Evolutionary conservation across 2,888 invertebrate genomes (phyloP).

Genomic region (Lithophane leautieri): DNA sequence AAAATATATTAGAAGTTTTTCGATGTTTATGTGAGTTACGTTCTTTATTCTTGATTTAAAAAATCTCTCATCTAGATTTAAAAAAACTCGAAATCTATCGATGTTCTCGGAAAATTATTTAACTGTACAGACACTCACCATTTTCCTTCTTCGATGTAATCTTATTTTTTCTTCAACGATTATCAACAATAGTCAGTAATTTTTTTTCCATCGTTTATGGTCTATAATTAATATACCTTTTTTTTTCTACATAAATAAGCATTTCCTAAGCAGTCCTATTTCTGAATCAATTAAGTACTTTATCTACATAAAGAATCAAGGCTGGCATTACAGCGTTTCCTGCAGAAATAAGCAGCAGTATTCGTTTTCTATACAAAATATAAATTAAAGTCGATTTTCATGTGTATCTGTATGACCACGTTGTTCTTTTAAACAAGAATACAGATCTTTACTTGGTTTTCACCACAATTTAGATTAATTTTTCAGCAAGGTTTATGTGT

Average conservation of each 20-base stretch:
- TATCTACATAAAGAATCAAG: not conserved
- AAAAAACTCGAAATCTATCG: not conserved
- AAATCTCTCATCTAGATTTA: too few species aligned
- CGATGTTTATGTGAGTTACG: not conserved
- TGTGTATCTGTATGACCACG: not conserved
- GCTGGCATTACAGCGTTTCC: not conserved
- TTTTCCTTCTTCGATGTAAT: slow-evolving; percentile 4
- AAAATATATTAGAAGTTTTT: not conserved
- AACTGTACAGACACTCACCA: not conserved
- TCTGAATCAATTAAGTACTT: not conserved
- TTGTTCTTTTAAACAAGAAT: not conserved
- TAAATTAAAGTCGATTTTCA: not conserved
- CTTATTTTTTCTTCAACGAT: not conserved
- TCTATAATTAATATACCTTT: not conserved
- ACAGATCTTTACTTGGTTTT: not conserved
- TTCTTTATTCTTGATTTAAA: not conserved
- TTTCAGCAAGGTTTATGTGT: not conserved
- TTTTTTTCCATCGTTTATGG: too few species aligned
- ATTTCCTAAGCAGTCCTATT: slow-evolving; percentile 4
- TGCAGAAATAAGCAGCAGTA: not conserved
- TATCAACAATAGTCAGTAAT: not conserved
- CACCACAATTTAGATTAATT: too few species aligned
- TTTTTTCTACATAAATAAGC: not conserved
- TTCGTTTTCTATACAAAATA: not conserved
- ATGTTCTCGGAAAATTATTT: not conserved